Evolutionary conservation across 2,888 invertebrate species (phyloP).

Genomic region (Acrobasis suavella): DNA sequence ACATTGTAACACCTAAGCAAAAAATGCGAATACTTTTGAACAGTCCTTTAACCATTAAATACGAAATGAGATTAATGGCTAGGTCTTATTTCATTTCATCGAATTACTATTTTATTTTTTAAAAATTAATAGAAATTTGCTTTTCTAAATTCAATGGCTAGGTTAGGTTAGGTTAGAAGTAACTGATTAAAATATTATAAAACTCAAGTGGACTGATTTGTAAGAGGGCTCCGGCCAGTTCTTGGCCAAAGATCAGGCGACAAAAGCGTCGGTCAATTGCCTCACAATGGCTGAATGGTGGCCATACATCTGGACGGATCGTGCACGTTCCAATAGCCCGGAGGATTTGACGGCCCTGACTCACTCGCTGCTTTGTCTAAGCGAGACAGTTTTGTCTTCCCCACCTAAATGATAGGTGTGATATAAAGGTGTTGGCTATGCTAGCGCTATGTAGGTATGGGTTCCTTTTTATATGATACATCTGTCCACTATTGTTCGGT

Average conservation of each 20-base stretch:
- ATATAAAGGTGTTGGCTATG: background rate
- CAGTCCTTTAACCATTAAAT: too few species aligned
- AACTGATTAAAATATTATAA: background rate
- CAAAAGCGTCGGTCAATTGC: slow-evolving; percentile 54
- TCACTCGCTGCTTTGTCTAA: slow-evolving; percentile 67
- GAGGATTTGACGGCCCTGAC: slow-evolving; percentile 72
- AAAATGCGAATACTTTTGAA: too few species aligned
- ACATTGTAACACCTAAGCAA: background rate
- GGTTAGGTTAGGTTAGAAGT: too few species aligned
- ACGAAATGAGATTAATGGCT: too few species aligned
- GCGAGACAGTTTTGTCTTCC: slow-evolving; percentile 35
- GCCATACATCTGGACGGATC: slow-evolving; percentile 72
- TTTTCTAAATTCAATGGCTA: too few species aligned
- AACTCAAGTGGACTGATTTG: slow-evolving; percentile 30
- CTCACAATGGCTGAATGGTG: slow-evolving; percentile 33
- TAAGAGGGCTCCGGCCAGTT: slow-evolving; percentile 40
- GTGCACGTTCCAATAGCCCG: slow-evolving; percentile 68
- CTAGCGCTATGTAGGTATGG: background rate
- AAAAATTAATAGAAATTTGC: too few species aligned
- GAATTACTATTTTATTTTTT: too few species aligned
- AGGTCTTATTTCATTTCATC: too few species aligned
- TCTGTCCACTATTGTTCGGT: background rate
- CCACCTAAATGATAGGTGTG: background rate
- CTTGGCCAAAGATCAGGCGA: slow-evolving; percentile 35
- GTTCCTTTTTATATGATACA: slow-evolving; percentile 1